A percentile compares a stretch with the other conserved stretches of the same genome.
Conservation (phyloP, 2,797 vertebrate genomes). For the Cephalopachus bancanus region DNA sequence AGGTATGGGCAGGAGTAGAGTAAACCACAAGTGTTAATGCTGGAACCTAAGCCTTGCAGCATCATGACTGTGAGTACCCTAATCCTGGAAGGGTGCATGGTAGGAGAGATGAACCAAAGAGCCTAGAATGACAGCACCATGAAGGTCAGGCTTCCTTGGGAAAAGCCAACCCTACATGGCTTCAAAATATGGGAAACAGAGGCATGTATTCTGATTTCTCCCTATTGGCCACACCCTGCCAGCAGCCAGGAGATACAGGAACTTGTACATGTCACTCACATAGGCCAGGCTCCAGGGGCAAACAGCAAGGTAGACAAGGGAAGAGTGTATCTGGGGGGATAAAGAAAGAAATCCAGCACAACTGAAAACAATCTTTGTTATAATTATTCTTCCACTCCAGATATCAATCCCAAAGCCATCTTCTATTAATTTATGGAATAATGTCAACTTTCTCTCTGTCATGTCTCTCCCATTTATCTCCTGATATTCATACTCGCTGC, state of each 20-base stretch:
- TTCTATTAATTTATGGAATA: neutral
- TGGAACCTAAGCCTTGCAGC: neutral
- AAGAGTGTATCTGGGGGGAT: neutral
- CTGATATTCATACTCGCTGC: neutral
- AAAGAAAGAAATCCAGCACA: neutral
- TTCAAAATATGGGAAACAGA: neutral
- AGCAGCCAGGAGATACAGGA: neutral
- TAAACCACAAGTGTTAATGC: neutral
- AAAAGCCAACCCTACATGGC: neutral
- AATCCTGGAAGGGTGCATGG: neutral
- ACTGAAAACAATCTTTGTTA: neutral
- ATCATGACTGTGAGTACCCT: neutral
- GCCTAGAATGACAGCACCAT: neutral
- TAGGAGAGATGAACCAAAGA: neutral
- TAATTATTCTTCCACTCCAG: neutral
- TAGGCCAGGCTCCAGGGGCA: neutral
- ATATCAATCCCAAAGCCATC: neutral
- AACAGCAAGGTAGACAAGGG: neutral
- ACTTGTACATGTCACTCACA: neutral
- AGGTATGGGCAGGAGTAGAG: neutral
- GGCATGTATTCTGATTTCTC: neutral
- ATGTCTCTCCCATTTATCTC: neutral
- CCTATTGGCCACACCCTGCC: neutral
- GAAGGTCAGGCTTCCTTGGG: neutral
- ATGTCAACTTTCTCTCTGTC: neutral